A percentile compares a stretch with the other conserved stretches of the same genome.
Evolutionary conservation across 2,797 vertebrate genomes (phyloP).

Genomic region (Mormyrops attenuatus): DNA sequence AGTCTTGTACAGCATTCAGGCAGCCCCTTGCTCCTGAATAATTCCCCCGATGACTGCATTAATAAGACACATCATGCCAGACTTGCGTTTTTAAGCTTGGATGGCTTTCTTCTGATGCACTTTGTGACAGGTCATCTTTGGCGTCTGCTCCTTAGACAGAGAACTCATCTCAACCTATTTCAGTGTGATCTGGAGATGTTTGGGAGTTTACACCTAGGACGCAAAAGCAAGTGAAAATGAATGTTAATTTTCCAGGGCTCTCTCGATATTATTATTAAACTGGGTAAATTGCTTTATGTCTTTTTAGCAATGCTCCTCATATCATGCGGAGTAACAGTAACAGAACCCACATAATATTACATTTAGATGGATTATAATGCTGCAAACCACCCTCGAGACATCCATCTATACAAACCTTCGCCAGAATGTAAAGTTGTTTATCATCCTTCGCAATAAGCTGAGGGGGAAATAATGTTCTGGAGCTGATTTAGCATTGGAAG

Average conservation of each 20-base stretch:
- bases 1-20: not conserved
- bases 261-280: not conserved
- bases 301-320: not conserved
- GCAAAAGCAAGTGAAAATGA: not conserved
- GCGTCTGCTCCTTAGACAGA: not conserved
- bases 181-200: not conserved
- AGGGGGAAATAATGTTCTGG: not conserved
- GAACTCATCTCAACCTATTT: not conserved
- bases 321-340: not conserved
- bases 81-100: not conserved
- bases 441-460: not conserved
- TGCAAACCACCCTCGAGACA: not conserved
- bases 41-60: not conserved
- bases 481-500: not conserved
- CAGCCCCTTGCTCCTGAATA: not conserved
- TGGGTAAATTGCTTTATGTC: not conserved
- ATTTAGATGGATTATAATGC: not conserved
- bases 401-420: not conserved
- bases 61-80: not conserved
- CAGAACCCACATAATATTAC: not conserved
- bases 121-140: not conserved
- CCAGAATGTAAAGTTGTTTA: not conserved
- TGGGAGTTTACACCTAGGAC: not conserved
- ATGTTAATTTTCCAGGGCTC: not conserved
- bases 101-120: not conserved